Evolutionary conservation across 2,113 vertebrate species (phyloP), one percentile per base, ranked within the genome.

Genomic region (Eonycteris spelaea): DNA sequence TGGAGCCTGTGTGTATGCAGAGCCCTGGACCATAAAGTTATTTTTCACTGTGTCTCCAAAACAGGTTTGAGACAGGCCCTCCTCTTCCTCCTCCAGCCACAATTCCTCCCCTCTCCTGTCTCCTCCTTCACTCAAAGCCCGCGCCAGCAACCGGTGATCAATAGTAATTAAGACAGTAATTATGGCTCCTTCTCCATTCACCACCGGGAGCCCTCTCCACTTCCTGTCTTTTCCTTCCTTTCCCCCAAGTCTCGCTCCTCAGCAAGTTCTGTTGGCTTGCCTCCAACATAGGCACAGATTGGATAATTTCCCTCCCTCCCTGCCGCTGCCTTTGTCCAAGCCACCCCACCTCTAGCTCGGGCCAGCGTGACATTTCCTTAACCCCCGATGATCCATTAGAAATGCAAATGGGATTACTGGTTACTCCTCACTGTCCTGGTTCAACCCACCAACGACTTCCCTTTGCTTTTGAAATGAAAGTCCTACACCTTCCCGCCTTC

Each of bases 401-500:
- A 78, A 43, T 68, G 57, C 51, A 73, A 6, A 21, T n/a, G 24
- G 38, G n/a, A 19, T 43, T 22, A 19, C 16, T 22, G n/a, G 22
- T 43, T 22, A 19, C 16, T 22, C 4, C 16, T 61, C 78, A 74
- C 22, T 51, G 71, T 9, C 11, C 40, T 28, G 28, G 71, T 18
- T 73, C 63, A 71, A 48, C n/a, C 10, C 18, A 14, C 43, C 67
- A 18, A 3, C 2, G 21, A 21, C 40, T 84, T 59, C 28, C 21
- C 40, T 86, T 86, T 71, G 19, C 40, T 87, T 85, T 65, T 74
- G 63, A 48, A 63, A 63, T 24, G n/a, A 35, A 96, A 93, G 57
- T 10, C 3, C n/a, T n/a, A n/a, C n/a, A n/a, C n/a, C n/a, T n/a
- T n/a, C n/a, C n/a, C 24, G 14, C 21, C 21, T 38, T 1, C 30